Evolutionary conservation across 1,140 invertebrate genomes (phyloP), one percentile per base, ranked within the genome.

Genomic region (Acromyrmex charruanus): DNA sequence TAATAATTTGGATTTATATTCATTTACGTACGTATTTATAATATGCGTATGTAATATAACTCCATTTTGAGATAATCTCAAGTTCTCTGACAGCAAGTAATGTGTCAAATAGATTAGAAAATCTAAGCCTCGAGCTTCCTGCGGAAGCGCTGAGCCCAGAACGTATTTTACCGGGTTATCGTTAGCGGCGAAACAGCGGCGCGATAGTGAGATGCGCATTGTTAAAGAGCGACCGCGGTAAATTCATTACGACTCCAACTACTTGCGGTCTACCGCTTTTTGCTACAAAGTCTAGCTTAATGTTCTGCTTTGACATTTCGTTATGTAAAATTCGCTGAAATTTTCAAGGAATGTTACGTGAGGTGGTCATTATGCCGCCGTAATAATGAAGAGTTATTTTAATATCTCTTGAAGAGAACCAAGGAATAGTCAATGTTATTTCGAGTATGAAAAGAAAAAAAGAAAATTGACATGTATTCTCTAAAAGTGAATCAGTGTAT

Each of bases 111-210:
- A 90, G 86, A 88, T 90, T 90, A 88, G 89, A 90, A 85, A 77
- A 90, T 88, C 75, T 86, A 90, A 88, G 72, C 79, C 77, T 77
- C 71, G 59, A 63, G 89, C 68, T 21, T 0, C 63, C 74, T 28
- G 63, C 80, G 89, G 86, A 88, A 90, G 85, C 75, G 81, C 53
- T 58, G 44, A 77, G 80, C 86, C 65, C 69, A 87, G 87, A 88
- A 90, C 89, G 80, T 90, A 90, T 90, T 90, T 90, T 87, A 90
- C 77, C 86, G 63, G 88, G 88, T 90, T 90, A 90, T 90, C 89
- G 89, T 90, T 88, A 66, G 88, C 61, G 63, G 74, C 63, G 86
- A 80, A 90, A 88, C 89, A 90, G 35, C 79, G 58, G 69, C 74
- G 44, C 44, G 80, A 39, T 87, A 86, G 66, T 61, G 75, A 90